These are phyloP conservation scores for Cynocephalus volans DNA, from an alignment of 2,113 vertebrate genomes.

Conservation along the genomic window DNA sequence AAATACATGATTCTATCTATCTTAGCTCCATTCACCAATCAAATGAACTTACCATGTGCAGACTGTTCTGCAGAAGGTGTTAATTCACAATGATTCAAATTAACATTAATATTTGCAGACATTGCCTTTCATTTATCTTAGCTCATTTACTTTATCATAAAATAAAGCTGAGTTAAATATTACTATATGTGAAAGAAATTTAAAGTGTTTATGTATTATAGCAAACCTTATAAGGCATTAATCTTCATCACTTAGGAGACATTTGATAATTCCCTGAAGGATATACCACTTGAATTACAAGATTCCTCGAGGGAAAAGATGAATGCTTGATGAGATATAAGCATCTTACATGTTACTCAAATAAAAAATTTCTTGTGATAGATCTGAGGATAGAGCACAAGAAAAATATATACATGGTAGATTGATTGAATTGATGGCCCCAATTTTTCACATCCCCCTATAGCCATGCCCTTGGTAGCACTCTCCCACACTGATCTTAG, in stretches of 20 bases:
- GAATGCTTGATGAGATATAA: conserved; percentile 77
- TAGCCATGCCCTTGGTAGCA: background rate
- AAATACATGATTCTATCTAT: conserved; percentile 44
- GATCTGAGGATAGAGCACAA: background rate
- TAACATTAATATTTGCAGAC: conserved; percentile 86
- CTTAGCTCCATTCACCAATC: conserved; percentile 72
- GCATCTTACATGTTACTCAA: background rate
- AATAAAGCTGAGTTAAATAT: conserved; percentile 89
- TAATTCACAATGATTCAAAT: conserved; percentile 87
- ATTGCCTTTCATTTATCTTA: conserved; percentile 86
- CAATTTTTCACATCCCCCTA: background rate
- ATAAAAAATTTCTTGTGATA: conserved; percentile 20
- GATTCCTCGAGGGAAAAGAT: conserved; percentile 77
- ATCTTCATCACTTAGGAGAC: conserved; percentile 87
- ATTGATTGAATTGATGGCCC: background rate
- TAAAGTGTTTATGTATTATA: conserved; percentile 81
- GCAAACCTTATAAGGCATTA: conserved; percentile 77
- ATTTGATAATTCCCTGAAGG: conserved; percentile 86
- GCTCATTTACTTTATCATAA: conserved; percentile 90
- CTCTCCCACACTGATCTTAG: background rate
- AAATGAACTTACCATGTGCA: conserved; percentile 75
- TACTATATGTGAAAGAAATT: conserved; percentile 83
- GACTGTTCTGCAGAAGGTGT: conserved; percentile 82
- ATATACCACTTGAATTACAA: conserved; percentile 63
- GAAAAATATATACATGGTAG: background rate